Evolutionary conservation across 2,113 vertebrate species (phyloP).

Genomic region (Anguilla rostrata): DNA sequence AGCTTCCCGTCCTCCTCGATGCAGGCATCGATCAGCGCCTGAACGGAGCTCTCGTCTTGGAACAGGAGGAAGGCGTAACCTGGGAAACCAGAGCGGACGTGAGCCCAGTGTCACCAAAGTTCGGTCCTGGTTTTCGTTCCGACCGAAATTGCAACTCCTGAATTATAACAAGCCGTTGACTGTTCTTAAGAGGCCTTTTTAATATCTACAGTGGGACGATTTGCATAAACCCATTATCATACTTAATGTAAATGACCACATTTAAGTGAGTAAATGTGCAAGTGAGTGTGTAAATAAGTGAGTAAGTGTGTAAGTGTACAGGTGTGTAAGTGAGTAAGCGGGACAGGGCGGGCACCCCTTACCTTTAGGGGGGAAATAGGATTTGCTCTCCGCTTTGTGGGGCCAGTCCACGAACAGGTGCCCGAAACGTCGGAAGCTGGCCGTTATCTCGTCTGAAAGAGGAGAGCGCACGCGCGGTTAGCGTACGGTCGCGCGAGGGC

Average conservation of each 20-base stretch:
- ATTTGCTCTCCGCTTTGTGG: slow-evolving; percentile 91
- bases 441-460: slow-evolving; percentile 83
- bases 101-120: too few relatives aligned
- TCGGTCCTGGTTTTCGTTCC: neutral
- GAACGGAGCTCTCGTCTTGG: slow-evolving; percentile 98
- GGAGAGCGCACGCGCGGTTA: neutral
- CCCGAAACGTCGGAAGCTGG: slow-evolving; percentile 88
- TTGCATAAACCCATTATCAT: too few relatives aligned
- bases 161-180: neutral
- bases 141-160: neutral
- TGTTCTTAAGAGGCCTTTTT: neutral
- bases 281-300: too few relatives aligned
- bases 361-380: slow-evolving; percentile 92
- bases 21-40: slow-evolving; percentile 96
- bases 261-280: too few relatives aligned
- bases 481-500: neutral
- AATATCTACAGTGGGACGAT: neutral
- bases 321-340: too few relatives aligned
- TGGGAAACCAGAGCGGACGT: slow-evolving; percentile 45
- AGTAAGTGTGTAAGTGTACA: too few relatives aligned
- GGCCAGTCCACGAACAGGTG: slow-evolving; percentile 91
- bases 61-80: slow-evolving; percentile 98
- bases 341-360: slow-evolving; percentile 25
- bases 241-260: too few relatives aligned
- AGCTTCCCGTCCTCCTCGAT: slow-evolving; percentile 98